Evolutionary conservation across 2,113 vertebrate genomes (phyloP).

Genomic region (Corythornis madagascariensis): DNA sequence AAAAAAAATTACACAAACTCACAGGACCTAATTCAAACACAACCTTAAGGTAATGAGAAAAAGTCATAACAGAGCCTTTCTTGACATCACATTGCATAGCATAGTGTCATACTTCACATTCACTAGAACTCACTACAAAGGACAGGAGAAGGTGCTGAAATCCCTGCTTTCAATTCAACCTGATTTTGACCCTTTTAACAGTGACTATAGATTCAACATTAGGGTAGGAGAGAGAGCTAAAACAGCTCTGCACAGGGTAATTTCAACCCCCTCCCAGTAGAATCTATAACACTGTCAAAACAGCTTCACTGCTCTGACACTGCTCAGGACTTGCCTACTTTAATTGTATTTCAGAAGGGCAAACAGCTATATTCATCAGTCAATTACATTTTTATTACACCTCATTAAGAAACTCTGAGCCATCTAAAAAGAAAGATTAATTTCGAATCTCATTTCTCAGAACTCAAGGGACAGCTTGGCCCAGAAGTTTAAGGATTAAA

Average conservation of each 20-base stretch:
- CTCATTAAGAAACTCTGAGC: not conserved
- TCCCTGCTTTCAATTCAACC: not conserved
- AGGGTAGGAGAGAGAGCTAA: not conserved
- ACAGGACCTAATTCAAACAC: not conserved
- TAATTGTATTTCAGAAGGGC: not conserved
- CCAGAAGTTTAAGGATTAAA: conserved; percentile 10
- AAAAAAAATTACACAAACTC: not conserved
- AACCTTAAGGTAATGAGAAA: not conserved
- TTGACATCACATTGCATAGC: not conserved
- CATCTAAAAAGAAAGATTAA: not conserved
- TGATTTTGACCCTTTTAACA: not conserved
- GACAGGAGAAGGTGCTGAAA: not conserved
- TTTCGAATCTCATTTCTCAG: not conserved
- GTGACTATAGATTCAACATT: not conserved
- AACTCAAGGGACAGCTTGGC: not conserved
- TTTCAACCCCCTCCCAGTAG: not conserved
- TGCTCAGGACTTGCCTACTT: not conserved
- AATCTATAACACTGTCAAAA: not conserved
- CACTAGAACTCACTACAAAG: not conserved
- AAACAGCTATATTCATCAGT: not conserved
- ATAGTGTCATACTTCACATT: not conserved
- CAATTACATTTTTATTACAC: not conserved
- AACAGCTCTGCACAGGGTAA: not conserved
- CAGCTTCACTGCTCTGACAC: not conserved
- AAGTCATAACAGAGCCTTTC: not conserved